Base-by-base conservation (phyloP, 2,888 invertebrate species). In the Stenchaetothrips biformis region DNA sequence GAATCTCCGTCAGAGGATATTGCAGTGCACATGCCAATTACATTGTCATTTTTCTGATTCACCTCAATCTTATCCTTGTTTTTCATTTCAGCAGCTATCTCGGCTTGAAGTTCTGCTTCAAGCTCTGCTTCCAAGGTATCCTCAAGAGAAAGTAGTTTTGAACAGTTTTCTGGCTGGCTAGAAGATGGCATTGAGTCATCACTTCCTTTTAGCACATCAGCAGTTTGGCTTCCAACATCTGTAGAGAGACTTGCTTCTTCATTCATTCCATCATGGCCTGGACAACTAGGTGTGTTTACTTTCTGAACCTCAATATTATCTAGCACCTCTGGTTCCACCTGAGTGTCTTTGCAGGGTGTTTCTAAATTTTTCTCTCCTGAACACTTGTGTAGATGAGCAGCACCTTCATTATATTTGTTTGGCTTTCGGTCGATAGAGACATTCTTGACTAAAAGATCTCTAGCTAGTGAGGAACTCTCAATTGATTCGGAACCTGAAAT, bases 61-160 rank as follows among this genome's bases (percentile, higher is more conserved):
- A 4, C 37, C 4, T 37, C 37, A 74, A 25, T 67, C 67, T 21
- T 67, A 53, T 53, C 16, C 53, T 53, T 53, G 53, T 53, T 53
- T 53, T 53, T 11, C 53, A 74, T 74, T 74, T 74, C 67, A 25
- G 67, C 67, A 25, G 21, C 25, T 7, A 74, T 21, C 21, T 74
- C 67, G 0, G 67, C 67, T 74, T 74, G 21, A 74, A 74, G 67
- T 74, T 74, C 67, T 25, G 67, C 67, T 25, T 74, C 67, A 21
- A 74, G 11, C 25, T 74, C 67, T 25, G 67, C 67, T 25, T 74
- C 67, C 11, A 74, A 25, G 21, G 21, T 74, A 25, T 74, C 67
- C 7, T 74, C 67, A n/a, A 74, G 67, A 21, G 67, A 74, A 11
- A 74, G 67, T 21, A 37, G 37, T 37, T 37, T 37, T 37, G 37